Evolutionary conservation across 2,888 invertebrate species (phyloP), one percentile per base, ranked within the genome.

Genomic region (Antitype chi): DNA sequence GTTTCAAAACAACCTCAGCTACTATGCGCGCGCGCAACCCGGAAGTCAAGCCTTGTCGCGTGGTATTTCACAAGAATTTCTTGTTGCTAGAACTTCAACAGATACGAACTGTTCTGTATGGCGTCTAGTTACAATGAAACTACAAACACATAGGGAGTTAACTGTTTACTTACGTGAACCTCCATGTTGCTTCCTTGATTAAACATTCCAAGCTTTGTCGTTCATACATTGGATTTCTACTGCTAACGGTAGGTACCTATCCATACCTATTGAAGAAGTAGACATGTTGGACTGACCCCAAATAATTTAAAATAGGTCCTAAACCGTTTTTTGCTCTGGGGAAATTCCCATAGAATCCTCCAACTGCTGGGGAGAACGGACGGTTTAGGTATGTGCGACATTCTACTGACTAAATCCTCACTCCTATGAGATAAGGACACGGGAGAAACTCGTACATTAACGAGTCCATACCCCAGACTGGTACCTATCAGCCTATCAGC

Each of bases 1-100:
- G 90, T 94, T 94, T 93, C 93, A 94, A 93, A 94, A 94, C 93
- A 94, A 92, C 87, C 88, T 88, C 80, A 76, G 82, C 85, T 84
- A 89, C 84, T 88, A 87, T 86, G 90, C 87, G 77, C 85, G 88
- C 86, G 78, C 84, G 82, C 82, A 92, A 91, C 90, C 89, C 92
- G 93, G 94, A 94, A 93, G 91, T n/a, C 87, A 69, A 77, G 83
- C 85, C 80, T 81, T 80, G 86, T 79, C 81, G 82, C 83, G 81
- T 89, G 89, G 89, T 89, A 90, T 91, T 92, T 92, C 88, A 89
- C 89, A 89, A 89, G 90, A 90, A 90, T 90, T 88, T 86, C 86
- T 88, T 84, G 88, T 89, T 88, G 81, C 67, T 82, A 70, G 75
- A 85, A 84, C 76, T 78, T 68, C 74, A 80, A 76, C 74, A 80